These are phyloP conservation scores for Heliconius charithonia DNA, from an alignment of 2,888 invertebrate genomes.

Conservation along the genomic window DNA sequence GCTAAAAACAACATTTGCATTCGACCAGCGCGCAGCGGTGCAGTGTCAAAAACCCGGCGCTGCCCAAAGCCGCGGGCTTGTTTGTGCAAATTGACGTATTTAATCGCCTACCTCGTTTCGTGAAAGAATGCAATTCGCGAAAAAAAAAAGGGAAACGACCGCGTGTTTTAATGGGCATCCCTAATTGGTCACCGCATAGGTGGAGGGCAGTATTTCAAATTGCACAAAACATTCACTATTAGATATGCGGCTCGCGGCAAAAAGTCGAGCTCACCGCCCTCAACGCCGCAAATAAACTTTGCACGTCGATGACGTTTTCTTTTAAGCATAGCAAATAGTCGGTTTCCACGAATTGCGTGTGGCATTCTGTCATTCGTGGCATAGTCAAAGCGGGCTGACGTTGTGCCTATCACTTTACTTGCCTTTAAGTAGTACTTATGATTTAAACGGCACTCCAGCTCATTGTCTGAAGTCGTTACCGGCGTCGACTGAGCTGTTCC, in stretches of 20 bases:
- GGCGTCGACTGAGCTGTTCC: slow-evolving; percentile 73
- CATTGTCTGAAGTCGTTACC: slow-evolving; percentile 67
- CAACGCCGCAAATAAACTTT: slow-evolving; percentile 30
- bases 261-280: slow-evolving; percentile 15
- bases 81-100: slow-evolving; percentile 72
- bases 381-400: slow-evolving; percentile 42
- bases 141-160: slow-evolving; percentile 62
- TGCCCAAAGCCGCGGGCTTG: slow-evolving; percentile 41
- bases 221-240: slow-evolving; percentile 33
- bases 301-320: slow-evolving; percentile 27
- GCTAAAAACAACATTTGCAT: slow-evolving; percentile 26
- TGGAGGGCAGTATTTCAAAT: slow-evolving; percentile 39
- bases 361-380: slow-evolving; percentile 43
- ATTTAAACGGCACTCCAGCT: slow-evolving; percentile 65
- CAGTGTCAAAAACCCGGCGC: slow-evolving; percentile 33
- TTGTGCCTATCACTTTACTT: slow-evolving; percentile 33
- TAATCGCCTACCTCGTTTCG: slow-evolving; percentile 72
- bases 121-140: slow-evolving; percentile 74
- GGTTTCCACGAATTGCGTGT: slow-evolving; percentile 43
- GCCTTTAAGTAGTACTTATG: slow-evolving; percentile 68
- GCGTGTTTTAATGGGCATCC: slow-evolving; percentile 71
- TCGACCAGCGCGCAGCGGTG: slow-evolving; percentile 4
- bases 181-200: slow-evolving; percentile 74
- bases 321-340: slow-evolving; percentile 24
- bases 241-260: slow-evolving; percentile 24